Conservation (phyloP, 2,888 invertebrate species). For the Campoletis raptor region DNA sequence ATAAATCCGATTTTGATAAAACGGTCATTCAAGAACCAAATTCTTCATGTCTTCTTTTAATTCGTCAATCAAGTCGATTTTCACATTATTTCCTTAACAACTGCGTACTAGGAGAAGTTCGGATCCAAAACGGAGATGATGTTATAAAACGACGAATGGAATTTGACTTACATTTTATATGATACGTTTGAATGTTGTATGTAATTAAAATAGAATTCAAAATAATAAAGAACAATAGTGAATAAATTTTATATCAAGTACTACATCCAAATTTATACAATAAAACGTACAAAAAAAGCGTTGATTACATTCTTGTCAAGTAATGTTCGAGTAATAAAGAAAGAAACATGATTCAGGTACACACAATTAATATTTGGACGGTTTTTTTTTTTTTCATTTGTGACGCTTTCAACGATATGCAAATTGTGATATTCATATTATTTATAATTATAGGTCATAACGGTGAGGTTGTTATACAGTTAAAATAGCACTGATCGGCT, state of each 20-base stretch:
- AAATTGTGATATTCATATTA: slow-evolving; percentile 15
- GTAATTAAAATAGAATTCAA: slow-evolving; percentile 83
- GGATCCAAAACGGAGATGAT: slow-evolving; percentile 84
- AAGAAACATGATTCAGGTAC: slow-evolving; percentile 53
- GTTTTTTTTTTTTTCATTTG: slow-evolving; percentile 20
- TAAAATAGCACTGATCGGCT: slow-evolving; percentile 81
- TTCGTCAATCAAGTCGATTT: slow-evolving; percentile 22
- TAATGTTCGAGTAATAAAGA: slow-evolving; percentile 25
- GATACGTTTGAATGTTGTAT: slow-evolving; percentile 84
- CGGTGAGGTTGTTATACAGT: slow-evolving; percentile 76
- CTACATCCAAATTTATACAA: slow-evolving; percentile 82
- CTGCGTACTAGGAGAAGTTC: slow-evolving; percentile 82
- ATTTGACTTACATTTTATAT: slow-evolving; percentile 84
- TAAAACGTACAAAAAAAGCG: slow-evolving; percentile 74
- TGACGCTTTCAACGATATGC: not conserved
- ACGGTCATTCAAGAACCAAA: not conserved
- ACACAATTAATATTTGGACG: slow-evolving; percentile 50
- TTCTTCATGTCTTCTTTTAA: slow-evolving; percentile 17
- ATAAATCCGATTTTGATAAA: not conserved
- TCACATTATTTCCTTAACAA: slow-evolving; percentile 79
- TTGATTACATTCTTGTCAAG: slow-evolving; percentile 42
- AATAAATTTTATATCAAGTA: slow-evolving; percentile 83
- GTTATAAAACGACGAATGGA: slow-evolving; percentile 78
- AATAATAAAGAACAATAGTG: slow-evolving; percentile 77
- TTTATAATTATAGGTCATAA: slow-evolving; percentile 64